Evolutionary conservation across 2,888 invertebrate genomes (phyloP).

Genomic region (Parapristionchus giblindavisi): DNA sequence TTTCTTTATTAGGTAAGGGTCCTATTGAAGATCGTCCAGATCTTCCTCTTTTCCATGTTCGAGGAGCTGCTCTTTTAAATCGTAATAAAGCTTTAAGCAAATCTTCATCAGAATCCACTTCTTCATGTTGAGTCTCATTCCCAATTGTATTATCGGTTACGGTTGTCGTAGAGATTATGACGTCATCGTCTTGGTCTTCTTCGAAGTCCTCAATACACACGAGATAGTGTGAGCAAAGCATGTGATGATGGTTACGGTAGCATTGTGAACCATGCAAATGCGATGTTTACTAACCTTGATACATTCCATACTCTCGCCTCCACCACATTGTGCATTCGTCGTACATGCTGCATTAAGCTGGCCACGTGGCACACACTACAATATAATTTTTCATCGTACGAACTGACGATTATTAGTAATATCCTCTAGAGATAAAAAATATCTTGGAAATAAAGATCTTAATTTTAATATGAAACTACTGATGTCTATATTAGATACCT

Average conservation of each 20-base stretch:
- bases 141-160: too few relatives aligned
- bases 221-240: not conserved
- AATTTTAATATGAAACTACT: not conserved
- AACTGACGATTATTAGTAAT: not conserved
- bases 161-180: not conserved
- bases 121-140: too few relatives aligned
- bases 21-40: too few relatives aligned
- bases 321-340: slow-evolving; percentile 66
- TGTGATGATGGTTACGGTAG: not conserved
- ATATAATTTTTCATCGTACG: not conserved
- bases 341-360: slow-evolving; percentile 65
- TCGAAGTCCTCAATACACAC: slow-evolving; percentile 9
- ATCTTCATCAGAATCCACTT: too few relatives aligned
- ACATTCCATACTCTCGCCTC: slow-evolving; percentile 69
- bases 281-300: slow-evolving; percentile 46
- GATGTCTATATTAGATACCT: slow-evolving; percentile 12
- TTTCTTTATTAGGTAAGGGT: too few relatives aligned
- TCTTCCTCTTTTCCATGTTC: too few relatives aligned
- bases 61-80: too few relatives aligned
- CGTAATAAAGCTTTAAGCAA: too few relatives aligned
- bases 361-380: slow-evolving; percentile 65
- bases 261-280: not conserved
- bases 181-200: slow-evolving; percentile 25
- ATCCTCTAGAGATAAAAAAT: not conserved
- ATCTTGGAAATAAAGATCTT: not conserved